Evolutionary conservation across 2,113 vertebrate species (phyloP), one percentile per base, ranked within the genome.

Genomic region (Stegostoma tigrinum): DNA sequence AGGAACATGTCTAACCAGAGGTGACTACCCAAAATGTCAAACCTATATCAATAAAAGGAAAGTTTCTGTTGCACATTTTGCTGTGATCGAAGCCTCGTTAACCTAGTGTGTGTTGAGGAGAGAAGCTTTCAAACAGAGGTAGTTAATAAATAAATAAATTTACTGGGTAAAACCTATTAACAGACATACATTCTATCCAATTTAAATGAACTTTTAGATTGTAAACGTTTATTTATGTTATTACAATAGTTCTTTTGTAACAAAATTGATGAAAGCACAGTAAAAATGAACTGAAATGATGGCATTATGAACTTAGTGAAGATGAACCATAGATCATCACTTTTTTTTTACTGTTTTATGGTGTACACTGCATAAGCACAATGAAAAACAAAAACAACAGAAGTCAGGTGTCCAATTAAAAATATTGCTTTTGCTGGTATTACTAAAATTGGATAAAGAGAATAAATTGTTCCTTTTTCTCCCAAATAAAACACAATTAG

Each of bases 101-200:
- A 95, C 66, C 2, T 52, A 14, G 0, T 95, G 42, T 27, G 38
- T 45, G 45, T 24, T 12, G 27, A 95, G 15, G 68, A 95, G 94
- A 75, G 42, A 95, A 72, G 67, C 27, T 45, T 70, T 66, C 27
- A 95, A 95, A 95, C 67, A 45, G 66, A 72, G 68, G 42, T 95
- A 72, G 94, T 95, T 95, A 95, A 95, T 72, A 95, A 95, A 95
- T 95, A 95, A 95, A 95, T 95, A 67, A 95, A 95, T 95, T 95
- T 95, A 95, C 94, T 95, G 94, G 48, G 45, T 95, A 75, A 95
- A 75, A 68, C 94, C 72, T 95, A 52, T 95, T 72, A 95, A 75
- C 94, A 95, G 68, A 95, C 94, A 70, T 95, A 95, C 68, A 95
- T 95, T 72, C 94, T 95, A 70, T 95, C 94, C 68, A 72, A 95